Percentiles rank a stretch among this genome's conserved stretches.
phyloP scores from a whole-genome alignment of 2,888 invertebrate species.

The Thysanoteuthis rhombus region DNA sequence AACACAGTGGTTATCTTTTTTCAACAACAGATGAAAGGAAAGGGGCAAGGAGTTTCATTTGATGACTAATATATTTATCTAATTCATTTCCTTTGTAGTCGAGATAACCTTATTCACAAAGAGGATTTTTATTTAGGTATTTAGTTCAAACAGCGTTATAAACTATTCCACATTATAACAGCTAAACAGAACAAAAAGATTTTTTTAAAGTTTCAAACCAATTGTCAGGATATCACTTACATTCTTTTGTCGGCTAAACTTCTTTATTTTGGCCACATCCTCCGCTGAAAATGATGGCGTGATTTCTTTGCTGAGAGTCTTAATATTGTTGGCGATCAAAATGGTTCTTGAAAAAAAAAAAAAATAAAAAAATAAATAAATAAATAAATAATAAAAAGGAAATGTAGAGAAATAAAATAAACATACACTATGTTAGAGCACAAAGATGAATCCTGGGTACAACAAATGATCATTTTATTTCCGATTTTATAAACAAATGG shows the following conservation, averaged over 20 bases:
- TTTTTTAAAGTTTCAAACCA: neutral
- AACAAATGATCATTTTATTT: too few relatives aligned
- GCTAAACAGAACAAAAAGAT: neutral
- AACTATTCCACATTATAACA: neutral
- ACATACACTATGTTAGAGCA: too few relatives aligned
- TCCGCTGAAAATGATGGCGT: conserved; percentile 78
- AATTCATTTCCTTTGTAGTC: too few relatives aligned
- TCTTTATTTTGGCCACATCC: conserved; percentile 89
- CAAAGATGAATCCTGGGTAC: too few relatives aligned
- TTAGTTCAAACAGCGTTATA: neutral
- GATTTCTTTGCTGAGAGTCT: conserved; percentile 88
- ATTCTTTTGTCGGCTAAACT: conserved; percentile 72
- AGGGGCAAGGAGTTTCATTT: too few relatives aligned
- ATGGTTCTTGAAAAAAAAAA: conserved; percentile 78
- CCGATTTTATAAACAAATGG: too few relatives aligned
- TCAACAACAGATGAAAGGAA: too few relatives aligned
- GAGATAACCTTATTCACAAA: too few relatives aligned
- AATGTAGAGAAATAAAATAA: too few relatives aligned
- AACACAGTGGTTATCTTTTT: too few relatives aligned
- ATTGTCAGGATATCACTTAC: conserved; percentile 40
- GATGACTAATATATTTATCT: too few relatives aligned
- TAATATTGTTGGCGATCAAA: conserved; percentile 91
- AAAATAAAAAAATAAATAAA: neutral
- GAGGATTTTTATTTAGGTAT: too few relatives aligned
- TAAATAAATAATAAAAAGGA: conserved; percentile 64